Evolutionary conservation across 92 coral and sea anemone species (phyloP).

Genomic region (Parazoanthus darwini): DNA sequence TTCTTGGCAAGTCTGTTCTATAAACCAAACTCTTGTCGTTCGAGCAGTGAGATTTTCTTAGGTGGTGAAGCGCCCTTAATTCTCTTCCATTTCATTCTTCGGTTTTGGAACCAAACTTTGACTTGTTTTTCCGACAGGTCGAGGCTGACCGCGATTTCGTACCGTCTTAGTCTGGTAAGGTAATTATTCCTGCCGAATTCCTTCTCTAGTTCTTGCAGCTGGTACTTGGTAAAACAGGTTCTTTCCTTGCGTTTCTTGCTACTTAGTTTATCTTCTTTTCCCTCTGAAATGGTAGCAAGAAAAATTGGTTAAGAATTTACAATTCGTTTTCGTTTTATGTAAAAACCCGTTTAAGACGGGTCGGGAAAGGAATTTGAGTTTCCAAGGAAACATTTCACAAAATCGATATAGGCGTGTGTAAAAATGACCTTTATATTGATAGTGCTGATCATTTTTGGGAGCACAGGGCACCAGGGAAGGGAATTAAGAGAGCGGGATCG

Average conservation of each 20-base stretch:
- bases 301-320: background rate
- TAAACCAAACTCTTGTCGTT: conserved; percentile 50
- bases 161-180: conserved; percentile 75
- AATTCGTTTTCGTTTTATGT: background rate
- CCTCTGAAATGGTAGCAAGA: conserved; percentile 15
- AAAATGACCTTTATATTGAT: too few species aligned
- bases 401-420: background rate
- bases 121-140: conserved; percentile 85
- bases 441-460: too few species aligned
- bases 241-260: conserved; percentile 77
- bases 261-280: conserved; percentile 27
- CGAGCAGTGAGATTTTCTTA: conserved; percentile 43
- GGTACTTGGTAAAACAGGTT: conserved; percentile 84
- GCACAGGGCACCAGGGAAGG: too few species aligned
- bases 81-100: conserved; percentile 90
- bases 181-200: conserved; percentile 83
- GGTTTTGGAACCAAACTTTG: conserved; percentile 89
- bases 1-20: background rate
- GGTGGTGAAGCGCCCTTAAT: conserved; percentile 71
- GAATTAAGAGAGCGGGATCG: too few species aligned
- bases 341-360: background rate
- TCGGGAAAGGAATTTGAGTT: background rate
- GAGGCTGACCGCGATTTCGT: conserved; percentile 78
- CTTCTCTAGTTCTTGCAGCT: conserved; percentile 69
- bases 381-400: background rate